phyloP scores from a whole-genome alignment of 2,113 vertebrate genomes.

The Setophaga kirtlandii region DNA sequence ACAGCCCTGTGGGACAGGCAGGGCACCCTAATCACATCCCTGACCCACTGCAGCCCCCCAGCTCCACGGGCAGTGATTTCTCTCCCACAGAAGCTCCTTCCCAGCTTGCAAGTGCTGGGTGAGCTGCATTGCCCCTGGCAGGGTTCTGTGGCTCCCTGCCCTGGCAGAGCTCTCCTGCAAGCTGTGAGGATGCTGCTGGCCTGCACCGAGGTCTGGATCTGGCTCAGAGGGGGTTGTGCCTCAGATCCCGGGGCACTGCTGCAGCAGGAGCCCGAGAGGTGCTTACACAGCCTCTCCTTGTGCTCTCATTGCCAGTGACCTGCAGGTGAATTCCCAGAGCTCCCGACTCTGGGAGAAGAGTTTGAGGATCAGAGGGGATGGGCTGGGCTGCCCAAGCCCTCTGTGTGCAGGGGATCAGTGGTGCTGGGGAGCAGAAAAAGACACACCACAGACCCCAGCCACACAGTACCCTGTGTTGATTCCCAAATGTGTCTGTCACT shows the following conservation, averaged over 20 bases:
- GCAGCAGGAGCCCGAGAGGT: not conserved
- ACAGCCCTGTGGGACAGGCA: not conserved
- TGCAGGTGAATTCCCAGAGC: not conserved
- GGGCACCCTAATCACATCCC: not conserved
- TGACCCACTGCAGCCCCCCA: too few relatives aligned
- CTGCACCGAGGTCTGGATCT: fast-evolving
- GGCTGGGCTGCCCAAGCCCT: not conserved
- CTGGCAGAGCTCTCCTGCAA: not conserved
- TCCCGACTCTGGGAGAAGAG: not conserved
- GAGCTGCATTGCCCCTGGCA: not conserved
- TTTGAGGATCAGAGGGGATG: not conserved
- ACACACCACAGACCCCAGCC: not conserved
- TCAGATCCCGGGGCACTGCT: not conserved
- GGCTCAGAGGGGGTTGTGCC: not conserved
- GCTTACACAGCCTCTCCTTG: not conserved
- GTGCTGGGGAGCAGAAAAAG: not conserved
- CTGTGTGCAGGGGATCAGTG: fast-evolving
- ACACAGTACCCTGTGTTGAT: too few relatives aligned
- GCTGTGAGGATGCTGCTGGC: not conserved
- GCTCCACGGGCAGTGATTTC: fast-evolving
- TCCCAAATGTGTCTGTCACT: fast-evolving
- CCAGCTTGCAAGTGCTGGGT: not conserved
- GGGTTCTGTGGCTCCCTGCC: not conserved
- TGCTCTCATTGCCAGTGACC: fast-evolving
- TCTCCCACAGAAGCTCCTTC: not conserved